Conservation (phyloP, 2,113 vertebrate genomes). For the Rissa tridactyla region DNA sequence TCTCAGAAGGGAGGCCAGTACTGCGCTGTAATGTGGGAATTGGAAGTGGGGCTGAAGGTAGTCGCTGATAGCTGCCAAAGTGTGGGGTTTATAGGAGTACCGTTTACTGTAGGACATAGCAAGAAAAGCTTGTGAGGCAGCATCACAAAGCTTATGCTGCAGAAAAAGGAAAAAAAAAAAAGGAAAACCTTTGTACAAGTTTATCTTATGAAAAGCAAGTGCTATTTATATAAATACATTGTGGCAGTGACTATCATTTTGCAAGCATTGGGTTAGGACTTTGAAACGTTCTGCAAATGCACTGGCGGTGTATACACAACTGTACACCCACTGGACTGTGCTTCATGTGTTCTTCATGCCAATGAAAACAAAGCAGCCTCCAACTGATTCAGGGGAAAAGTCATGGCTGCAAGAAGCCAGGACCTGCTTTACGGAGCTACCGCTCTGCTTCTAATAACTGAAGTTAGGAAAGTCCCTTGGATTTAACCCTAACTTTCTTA, state of each 20-base stretch:
- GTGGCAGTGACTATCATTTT: constrained; percentile 38
- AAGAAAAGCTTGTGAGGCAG: not conserved
- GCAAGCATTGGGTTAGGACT: constrained; percentile 25
- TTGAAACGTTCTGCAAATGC: constrained; percentile 67
- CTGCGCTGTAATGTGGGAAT: not conserved
- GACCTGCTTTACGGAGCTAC: constrained; percentile 40
- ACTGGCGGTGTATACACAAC: constrained; percentile 20
- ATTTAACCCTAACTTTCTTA: constrained; percentile 36
- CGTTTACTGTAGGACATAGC: not conserved
- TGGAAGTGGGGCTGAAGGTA: not conserved
- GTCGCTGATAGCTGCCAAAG: not conserved
- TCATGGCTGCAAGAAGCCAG: constrained; percentile 37
- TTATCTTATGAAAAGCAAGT: constrained; percentile 34
- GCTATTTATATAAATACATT: constrained; percentile 48
- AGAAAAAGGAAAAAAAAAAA: not conserved
- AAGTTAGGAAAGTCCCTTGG: constrained; percentile 9
- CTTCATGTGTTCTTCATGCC: constrained; percentile 61
- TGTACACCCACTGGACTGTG: constrained; percentile 39
- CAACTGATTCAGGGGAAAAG: constrained; percentile 51
- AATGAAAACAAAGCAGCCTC: constrained; percentile 59
- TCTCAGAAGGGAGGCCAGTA: not conserved
- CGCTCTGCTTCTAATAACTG: constrained; percentile 34
- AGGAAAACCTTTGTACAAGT: not conserved
- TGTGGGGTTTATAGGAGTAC: not conserved
- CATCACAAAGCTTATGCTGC: not conserved